Evolutionary conservation across 2,888 invertebrate genomes (phyloP), one percentile per base, ranked within the genome.

Genomic region (Stegophylla sp.): DNA sequence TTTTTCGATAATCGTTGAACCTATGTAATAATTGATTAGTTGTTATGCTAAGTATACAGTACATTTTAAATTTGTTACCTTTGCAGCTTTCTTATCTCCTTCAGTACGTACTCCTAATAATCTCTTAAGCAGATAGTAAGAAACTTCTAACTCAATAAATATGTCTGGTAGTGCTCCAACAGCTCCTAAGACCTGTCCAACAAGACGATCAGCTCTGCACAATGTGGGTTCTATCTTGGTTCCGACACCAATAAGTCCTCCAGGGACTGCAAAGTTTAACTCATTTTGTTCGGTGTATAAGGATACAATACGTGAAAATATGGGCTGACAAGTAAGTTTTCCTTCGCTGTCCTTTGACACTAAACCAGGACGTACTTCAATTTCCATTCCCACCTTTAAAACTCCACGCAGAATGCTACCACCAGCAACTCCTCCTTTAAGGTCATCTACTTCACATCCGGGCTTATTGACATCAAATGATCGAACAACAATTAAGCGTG

Each of bases 391-490:
- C 83, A 99, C 96, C 88, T 94, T 95, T 41, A 98, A 89, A 34
- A 98, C 98, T 82, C 99, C 99, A 86, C 94, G 92, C 53, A 99
- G 89, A 85, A 99, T 97, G 86, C 98, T 98, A 61, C 99, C 99
- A 83, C 99, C 99, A 81, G 99, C 99, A 41, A 99, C 99, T 41
- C 99, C 99, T 56, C 99, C 99, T 86, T 97, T 95, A 81, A 99
- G 89, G 87, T 98, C 98, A 84, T 96, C 95, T 10, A 98, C 98
- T 87, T 99, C 99, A 86, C 97, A 98, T 64, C 99, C 99, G 5
- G 99, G 99, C 88, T 99, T 99, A 89, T 99, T 99, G 1, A 99
- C 99, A 88, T 99, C 99, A 88, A 99, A 99, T 5, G 99, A 99
- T 84, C 95, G 91, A 85, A 96, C 95, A 63, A 96, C 95, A 86